Percentiles rank a stretch among this genome's conserved stretches.
Conservation (phyloP, 2,888 invertebrate species). For the Melikaiella ostensackeni region DNA sequence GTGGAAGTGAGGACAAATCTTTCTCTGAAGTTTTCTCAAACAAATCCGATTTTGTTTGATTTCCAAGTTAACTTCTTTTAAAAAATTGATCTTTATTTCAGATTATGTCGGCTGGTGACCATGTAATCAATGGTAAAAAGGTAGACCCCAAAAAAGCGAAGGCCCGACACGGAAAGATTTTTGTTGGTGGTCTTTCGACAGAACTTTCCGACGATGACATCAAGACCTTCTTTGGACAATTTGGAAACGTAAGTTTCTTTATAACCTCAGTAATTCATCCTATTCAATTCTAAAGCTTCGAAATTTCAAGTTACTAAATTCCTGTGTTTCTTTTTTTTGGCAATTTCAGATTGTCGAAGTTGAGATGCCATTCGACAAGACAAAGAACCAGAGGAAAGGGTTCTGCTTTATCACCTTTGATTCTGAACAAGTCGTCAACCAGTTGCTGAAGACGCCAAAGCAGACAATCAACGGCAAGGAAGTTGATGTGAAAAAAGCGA, state of each 20-base stretch:
- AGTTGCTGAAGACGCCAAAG: slow-evolving; percentile 93
- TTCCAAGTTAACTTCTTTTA: slow-evolving; percentile 24
- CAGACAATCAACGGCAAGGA: slow-evolving; percentile 96
- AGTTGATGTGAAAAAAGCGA: slow-evolving; percentile 97
- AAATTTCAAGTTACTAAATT: slow-evolving; percentile 5
- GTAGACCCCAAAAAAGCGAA: slow-evolving; percentile 98
- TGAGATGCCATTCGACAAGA: slow-evolving; percentile 98
- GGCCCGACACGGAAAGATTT: slow-evolving; percentile 96
- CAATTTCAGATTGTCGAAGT: slow-evolving; percentile 94
- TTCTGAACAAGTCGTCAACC: slow-evolving; percentile 95
- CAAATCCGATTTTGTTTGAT: not conserved
- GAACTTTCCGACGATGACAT: slow-evolving; percentile 96
- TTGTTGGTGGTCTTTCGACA: slow-evolving; percentile 96
- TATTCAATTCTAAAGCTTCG: not conserved
- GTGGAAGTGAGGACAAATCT: slow-evolving; percentile 63
- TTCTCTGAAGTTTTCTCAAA: slow-evolving; percentile 55
- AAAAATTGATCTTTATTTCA: slow-evolving; percentile 53
- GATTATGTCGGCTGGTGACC: slow-evolving; percentile 89
- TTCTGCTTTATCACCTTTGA: slow-evolving; percentile 99
- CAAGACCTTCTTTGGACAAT: slow-evolving; percentile 93
- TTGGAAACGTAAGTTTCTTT: slow-evolving; percentile 88
- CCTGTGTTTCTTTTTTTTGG: slow-evolving; percentile 39
- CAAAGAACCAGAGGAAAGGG: slow-evolving; percentile 96
- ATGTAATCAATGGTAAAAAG: slow-evolving; percentile 96
- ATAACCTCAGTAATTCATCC: not conserved